Base-by-base conservation (phyloP, 2,797 vertebrate genomes). In the Fratercula arctica region DNA sequence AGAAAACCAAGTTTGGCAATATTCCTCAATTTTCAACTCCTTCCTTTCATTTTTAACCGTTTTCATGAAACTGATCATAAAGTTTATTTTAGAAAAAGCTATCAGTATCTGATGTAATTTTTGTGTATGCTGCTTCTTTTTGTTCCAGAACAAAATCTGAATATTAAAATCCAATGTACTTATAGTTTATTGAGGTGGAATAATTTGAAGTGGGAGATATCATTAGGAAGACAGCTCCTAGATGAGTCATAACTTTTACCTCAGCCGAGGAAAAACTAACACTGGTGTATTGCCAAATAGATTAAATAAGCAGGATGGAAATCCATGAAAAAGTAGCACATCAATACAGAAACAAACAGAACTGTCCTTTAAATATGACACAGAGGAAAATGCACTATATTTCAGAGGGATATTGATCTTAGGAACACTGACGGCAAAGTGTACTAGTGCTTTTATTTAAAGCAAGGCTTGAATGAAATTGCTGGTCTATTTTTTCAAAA, bases 401-500 rank as follows among this genome's bases (percentile, higher is more conserved):
- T 95, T 84, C 89, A 95, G 73, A 90, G 50, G 48, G 50, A 91
- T 95, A 94, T 91, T 91, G 92, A 96, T 91, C 73, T 84, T 48
- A 8, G 46, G 37, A 93, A 83, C 19, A 25, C 43, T 85, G 80
- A 85, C 0, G 2, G 80, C 35, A 45, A 86, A 92, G 41, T 11
- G 39, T 85, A 48, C 64, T 35, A 69, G 46, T 0, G 1, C 48
- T 78, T 87, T 93, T 85, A 89, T 80, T 95, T 96, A 92, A 94
- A 89, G 51, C 60, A 87, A 83, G 6, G 48, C 33, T 73, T 79
- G 86, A 90, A 33, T 79, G 39, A 94, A 94, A 87, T 51, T 85
- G 77, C 51, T 59, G 33, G 43, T 48, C 24, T 54, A 29, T 84
- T 68, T 83, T 90, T 88, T 16, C 13, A 33, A 76, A 93, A 95